Evolutionary conservation across 2,113 vertebrate genomes (phyloP), one percentile per base, ranked within the genome.

Genomic region (Asarcornis scutulata): DNA sequence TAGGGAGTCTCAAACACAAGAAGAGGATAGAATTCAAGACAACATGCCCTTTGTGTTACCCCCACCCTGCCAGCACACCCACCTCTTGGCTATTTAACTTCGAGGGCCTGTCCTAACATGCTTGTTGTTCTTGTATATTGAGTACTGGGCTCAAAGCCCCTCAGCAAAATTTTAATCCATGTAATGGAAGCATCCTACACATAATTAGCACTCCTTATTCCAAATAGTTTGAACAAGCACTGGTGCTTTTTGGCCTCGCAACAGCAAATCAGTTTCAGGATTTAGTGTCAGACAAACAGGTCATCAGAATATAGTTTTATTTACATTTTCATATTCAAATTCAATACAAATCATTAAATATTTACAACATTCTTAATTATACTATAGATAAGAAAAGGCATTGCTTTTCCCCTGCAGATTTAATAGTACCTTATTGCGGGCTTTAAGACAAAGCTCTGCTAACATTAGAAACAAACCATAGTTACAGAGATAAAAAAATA

Each of bases 241-340:
- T 44, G 48, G 31, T 72, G 8, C 42, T 67, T 88, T 63, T 74
- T 71, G 20, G 40, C 52, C 8, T 66, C 17, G 16, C 23, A 83
- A 82, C 74, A 42, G 31, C 25, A 4, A 76, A 21, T 12, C 22
- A 52, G 11, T 56, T 72, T 75, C 2, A 2, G n/a, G 17, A 23
- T 3, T 86, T 84, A 82, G 44, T 56, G 17, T 50, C 69, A 96
- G 91, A 91, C 95, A 93, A 44, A 75, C 34, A 83, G 83, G 76
- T 89, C 89, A 97, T 95, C 93, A 97, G 96, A 97, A 97, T 96
- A 98, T 92, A 96, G 88, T 91, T 98, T 98, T 98, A 98, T 98
- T 98, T 98, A 98, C 97, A 98, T 96, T 98, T 97, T 91, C 80
- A 94, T 98, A 97, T 97, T 97, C 96, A 98, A 98, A 97, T 97